These are phyloP conservation scores for Aythya baeri DNA, from an alignment of 2,113 vertebrate species.

Conservation along the genomic window DNA sequence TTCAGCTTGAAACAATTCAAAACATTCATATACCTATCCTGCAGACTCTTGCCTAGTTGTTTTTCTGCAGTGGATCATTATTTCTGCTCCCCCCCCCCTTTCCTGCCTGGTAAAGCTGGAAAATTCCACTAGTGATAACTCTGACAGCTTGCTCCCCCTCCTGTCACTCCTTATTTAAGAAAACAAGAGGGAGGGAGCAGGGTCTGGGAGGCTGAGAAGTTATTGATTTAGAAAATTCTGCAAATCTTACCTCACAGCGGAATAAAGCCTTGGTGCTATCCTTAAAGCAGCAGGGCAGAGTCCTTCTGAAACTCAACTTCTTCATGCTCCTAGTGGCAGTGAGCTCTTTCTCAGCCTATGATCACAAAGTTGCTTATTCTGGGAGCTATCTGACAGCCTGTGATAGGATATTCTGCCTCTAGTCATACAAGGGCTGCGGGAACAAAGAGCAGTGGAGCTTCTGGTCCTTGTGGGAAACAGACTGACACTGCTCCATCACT, in stretches of 20 bases:
- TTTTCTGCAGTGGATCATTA: neutral
- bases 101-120: neutral
- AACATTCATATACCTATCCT: neutral
- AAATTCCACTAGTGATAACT: constrained; percentile 53
- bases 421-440: neutral
- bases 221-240: constrained; percentile 25
- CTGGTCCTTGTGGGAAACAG: constrained; percentile 33
- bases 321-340: neutral
- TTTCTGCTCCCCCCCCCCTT: neutral
- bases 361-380: neutral
- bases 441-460: constrained; percentile 64
- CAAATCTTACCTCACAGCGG: constrained; percentile 69
- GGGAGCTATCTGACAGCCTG: constrained; percentile 2
- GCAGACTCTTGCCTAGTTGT: neutral
- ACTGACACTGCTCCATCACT: constrained; percentile 53
- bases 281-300: constrained; percentile 17
- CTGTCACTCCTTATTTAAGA: neutral
- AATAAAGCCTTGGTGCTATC: neutral
- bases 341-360: constrained; percentile 11
- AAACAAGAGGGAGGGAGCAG: constrained; percentile 9
- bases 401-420: constrained; percentile 39
- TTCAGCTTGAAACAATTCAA: neutral
- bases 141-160: neutral
- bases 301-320: neutral
- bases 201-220: neutral